phyloP scores from a whole-genome alignment of 2,113 vertebrate genomes.

The Nanorana parkeri region DNA sequence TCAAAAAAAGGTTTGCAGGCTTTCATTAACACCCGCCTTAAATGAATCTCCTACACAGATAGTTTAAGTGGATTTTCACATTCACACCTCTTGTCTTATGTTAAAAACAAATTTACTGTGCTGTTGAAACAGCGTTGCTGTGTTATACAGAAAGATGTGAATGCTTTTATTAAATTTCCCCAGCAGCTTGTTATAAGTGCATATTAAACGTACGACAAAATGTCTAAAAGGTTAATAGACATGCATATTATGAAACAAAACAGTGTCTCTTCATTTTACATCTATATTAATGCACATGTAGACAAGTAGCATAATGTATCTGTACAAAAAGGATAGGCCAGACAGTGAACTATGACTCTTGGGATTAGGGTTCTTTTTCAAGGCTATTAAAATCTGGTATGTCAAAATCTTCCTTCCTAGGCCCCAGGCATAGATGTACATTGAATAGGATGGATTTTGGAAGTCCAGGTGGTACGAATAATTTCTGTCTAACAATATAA shows the following conservation, averaged over 20 bases:
- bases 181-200: slow-evolving; percentile 46
- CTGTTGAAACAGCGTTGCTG: slow-evolving; percentile 50
- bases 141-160: slow-evolving; percentile 41
- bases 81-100: slow-evolving; percentile 54
- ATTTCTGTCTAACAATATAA: no score
- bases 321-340: no score
- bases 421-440: no score
- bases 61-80: slow-evolving; percentile 55
- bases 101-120: slow-evolving; percentile 57
- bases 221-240: slow-evolving; percentile 39
- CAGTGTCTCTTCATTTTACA: neutral
- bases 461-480: no score
- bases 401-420: no score
- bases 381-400: no score
- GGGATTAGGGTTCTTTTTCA: no score
- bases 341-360: no score
- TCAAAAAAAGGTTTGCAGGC: slow-evolving; percentile 55
- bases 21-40: slow-evolving; percentile 53
- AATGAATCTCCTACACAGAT: slow-evolving; percentile 53
- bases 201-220: slow-evolving; percentile 40
- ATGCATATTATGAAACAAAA: slow-evolving; percentile 8
- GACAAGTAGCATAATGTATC: no score
- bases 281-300: no score
- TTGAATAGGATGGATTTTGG: no score
- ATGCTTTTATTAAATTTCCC: slow-evolving; percentile 50